These are phyloP conservation scores for Varroa destructor DNA, from an alignment of 1,140 invertebrate species.

Conservation along the genomic window DNA sequence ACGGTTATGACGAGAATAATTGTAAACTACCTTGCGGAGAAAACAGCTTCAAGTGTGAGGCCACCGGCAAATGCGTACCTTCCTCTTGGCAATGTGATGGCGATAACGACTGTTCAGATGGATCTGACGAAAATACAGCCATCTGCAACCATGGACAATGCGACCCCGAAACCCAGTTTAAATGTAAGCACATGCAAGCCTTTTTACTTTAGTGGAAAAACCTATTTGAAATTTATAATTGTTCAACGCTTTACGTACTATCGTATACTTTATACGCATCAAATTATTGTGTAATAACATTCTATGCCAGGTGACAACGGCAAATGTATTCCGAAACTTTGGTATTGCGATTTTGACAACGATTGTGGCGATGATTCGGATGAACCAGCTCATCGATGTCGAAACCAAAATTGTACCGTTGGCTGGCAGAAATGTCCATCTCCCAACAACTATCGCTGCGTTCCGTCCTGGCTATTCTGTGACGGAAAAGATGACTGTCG, in stretches of 20 bases:
- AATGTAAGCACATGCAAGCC: slow-evolving; percentile 30
- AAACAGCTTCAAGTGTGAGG: slow-evolving; percentile 82
- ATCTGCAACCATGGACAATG: slow-evolving; percentile 71
- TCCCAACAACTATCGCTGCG: slow-evolving; percentile 74
- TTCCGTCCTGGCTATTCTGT: slow-evolving; percentile 87
- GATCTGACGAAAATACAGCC: slow-evolving; percentile 73
- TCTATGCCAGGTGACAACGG: slow-evolving; percentile 65
- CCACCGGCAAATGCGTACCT: slow-evolving; percentile 78
- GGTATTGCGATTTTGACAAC: slow-evolving; percentile 88
- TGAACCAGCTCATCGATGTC: slow-evolving; percentile 78
- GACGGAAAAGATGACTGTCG: slow-evolving; percentile 64
- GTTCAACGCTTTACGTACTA: background rate
- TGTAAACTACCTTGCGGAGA: slow-evolving; percentile 52
- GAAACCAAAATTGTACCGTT: slow-evolving; percentile 73
- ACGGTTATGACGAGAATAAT: slow-evolving; percentile 40
- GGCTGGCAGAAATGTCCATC: slow-evolving; percentile 83
- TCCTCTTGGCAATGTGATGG: slow-evolving; percentile 80
- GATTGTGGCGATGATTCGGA: slow-evolving; percentile 87
- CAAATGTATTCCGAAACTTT: slow-evolving; percentile 83
- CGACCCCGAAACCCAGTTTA: slow-evolving; percentile 53
- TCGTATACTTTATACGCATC: too few species aligned
- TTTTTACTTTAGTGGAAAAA: background rate
- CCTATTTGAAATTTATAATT: background rate
- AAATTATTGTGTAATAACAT: background rate
- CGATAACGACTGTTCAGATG: slow-evolving; percentile 84